Evolutionary conservation across 2,888 invertebrate genomes (phyloP), one percentile per base, ranked within the genome.

Genomic region (Polietes domitor): DNA sequence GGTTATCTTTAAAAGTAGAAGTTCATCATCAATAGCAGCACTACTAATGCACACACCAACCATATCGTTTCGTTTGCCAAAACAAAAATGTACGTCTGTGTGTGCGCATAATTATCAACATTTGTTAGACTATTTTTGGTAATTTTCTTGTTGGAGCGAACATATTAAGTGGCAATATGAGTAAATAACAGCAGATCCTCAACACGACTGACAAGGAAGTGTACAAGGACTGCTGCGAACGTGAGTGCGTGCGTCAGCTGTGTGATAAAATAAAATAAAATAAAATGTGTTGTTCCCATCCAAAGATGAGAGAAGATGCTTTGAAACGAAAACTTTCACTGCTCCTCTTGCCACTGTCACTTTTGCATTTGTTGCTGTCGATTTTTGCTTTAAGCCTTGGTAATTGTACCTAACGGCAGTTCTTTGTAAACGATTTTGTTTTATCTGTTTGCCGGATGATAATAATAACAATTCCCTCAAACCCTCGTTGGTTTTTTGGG

Each of bases 381-480:
- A 10, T 43, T 53, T 53, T 15, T 65, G 24, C 17, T 50, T 19
- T 28, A 65, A 17, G 55, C 41, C 68, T 55, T 43, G 9, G 68
- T 55, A 77, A 47, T 71, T 77, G 47, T 47, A 58, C 72, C 78
- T 63, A 12, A 72, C 19, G 53, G 78, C 61, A 53, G 19, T 55
- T 53, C 17, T 53, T 61, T 12, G 41, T 24, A 68, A 68, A 68
- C 72, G 37, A 63, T 78, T 50, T 63, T 72, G 63, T 71, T 72
- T 68, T 58, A 58, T 70, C 71, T 72, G 37, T 72, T 78, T 37
- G 50, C 37, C 37, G 47, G 63, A 72, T 63, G 78, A 78, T 78
- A 63, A 72, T 78, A 41, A 43, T 68, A 72, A 65, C 17, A 63
- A 53, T 65, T 65, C 71, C 53, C 41, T 17, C 53, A 1, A 1